Percentiles rank a stretch among this genome's conserved stretches.
Conservation (phyloP, 2,797 vertebrate genomes). For the Scolopax rusticola region DNA sequence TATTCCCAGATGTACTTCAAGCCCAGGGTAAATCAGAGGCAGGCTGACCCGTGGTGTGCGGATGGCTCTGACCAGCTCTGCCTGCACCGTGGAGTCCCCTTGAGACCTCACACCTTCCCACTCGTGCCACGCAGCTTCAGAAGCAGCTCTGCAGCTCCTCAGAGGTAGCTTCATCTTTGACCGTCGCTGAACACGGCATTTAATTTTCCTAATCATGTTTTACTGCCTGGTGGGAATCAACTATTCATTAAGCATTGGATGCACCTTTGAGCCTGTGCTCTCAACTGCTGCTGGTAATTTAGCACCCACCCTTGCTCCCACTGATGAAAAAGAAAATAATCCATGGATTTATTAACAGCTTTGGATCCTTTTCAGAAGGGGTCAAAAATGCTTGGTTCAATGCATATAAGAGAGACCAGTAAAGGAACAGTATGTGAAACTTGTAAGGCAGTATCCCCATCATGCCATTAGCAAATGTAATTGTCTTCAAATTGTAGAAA, state of each 20-base stretch:
- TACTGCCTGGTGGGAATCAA: background rate
- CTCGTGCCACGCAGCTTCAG: background rate
- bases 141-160: background rate
- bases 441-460: background rate
- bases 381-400: background rate
- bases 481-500: background rate
- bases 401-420: accelerated
- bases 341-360: background rate
- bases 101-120: background rate
- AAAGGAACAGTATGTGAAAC: background rate
- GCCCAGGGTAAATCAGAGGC: background rate
- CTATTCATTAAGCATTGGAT: background rate
- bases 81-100: background rate
- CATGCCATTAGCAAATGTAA: background rate
- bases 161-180: background rate
- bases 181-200: background rate
- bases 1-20: background rate
- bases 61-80: background rate
- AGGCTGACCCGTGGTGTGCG: accelerated
- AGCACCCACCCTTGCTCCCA: background rate
- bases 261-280: background rate
- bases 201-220: background rate
- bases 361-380: background rate
- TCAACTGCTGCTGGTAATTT: background rate
- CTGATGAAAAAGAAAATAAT: background rate